phyloP scores from a whole-genome alignment of 2,888 invertebrate species.

The Pachymerium ferrugineum region DNA sequence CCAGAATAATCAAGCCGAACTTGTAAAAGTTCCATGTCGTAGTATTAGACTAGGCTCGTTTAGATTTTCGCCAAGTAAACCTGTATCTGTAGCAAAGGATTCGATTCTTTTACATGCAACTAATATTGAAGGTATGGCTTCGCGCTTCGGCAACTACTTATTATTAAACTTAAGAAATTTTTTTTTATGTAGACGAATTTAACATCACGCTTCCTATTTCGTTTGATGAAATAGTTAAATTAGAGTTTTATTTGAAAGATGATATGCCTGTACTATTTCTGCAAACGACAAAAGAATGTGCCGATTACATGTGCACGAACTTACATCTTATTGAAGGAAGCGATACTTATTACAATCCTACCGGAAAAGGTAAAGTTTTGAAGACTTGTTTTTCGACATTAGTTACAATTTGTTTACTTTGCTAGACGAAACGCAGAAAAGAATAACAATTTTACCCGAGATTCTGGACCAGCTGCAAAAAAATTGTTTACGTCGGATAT shows the following conservation, averaged over 20 bases:
- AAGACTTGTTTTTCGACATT: constrained; percentile 33
- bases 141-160: not conserved
- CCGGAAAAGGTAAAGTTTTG: constrained; percentile 49
- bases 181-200: constrained; percentile 54
- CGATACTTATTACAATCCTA: constrained; percentile 53
- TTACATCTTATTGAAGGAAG: constrained; percentile 61
- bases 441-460: constrained; percentile 71
- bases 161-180: constrained; percentile 33
- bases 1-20: not conserved
- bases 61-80: constrained; percentile 67
- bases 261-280: constrained; percentile 72
- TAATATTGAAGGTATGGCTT: constrained; percentile 46
- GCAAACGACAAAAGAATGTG: constrained; percentile 65
- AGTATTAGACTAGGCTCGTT: constrained; percentile 80
- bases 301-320: constrained; percentile 60
- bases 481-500: too few relatives aligned
- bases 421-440: constrained; percentile 60
- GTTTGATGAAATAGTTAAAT: constrained; percentile 64
- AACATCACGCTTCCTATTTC: constrained; percentile 70
- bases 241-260: constrained; percentile 71
- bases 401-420: constrained; percentile 33
- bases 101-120: constrained; percentile 51
- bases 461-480: constrained; percentile 62
- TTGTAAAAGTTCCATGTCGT: constrained; percentile 57
- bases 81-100: constrained; percentile 55